A percentile compares a stretch with the other conserved stretches of the same genome.
These are phyloP conservation scores for Cephus pulcher DNA, from an alignment of 2,888 invertebrate genomes.

Conservation along the genomic window DNA sequence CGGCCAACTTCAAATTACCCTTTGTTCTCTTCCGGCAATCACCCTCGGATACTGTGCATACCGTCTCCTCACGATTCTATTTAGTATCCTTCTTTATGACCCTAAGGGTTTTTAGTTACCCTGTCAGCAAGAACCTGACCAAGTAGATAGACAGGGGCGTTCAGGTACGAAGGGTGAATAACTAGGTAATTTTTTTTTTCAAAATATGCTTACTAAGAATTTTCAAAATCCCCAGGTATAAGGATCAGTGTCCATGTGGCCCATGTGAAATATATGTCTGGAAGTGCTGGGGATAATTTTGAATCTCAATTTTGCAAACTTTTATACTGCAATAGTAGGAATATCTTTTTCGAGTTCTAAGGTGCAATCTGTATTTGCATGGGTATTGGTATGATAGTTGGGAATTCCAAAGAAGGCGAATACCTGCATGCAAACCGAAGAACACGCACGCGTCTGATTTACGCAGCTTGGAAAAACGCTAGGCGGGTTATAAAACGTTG, in stretches of 20 bases:
- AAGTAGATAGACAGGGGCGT: too few species aligned
- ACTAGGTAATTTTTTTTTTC: background rate
- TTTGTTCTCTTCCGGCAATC: conserved; percentile 23
- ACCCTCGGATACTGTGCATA: conserved; percentile 8
- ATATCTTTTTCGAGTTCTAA: too few species aligned
- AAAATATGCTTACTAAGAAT: too few species aligned
- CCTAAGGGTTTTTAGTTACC: background rate
- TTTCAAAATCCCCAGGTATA: too few species aligned
- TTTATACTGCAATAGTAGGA: too few species aligned
- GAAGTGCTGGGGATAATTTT: too few species aligned
- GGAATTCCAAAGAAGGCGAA: conserved; percentile 5
- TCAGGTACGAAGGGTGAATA: background rate
- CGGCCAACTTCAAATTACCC: conserved; percentile 34
- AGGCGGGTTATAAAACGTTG: conserved; percentile 3
- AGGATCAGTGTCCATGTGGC: too few species aligned
- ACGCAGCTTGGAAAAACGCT: conserved; percentile 21
- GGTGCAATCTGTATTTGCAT: too few species aligned
- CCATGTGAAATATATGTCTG: too few species aligned
- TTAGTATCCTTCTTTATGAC: background rate
- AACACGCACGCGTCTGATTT: conserved; percentile 32
- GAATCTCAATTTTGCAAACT: too few species aligned
- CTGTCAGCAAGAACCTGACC: too few species aligned
- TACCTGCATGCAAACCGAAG: conserved; percentile 25
- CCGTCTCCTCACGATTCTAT: background rate
- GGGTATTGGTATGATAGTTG: too few species aligned